Evolutionary conservation across 2,888 invertebrate species (phyloP), one percentile per base, ranked within the genome.

Genomic region (Muscina levida): DNA sequence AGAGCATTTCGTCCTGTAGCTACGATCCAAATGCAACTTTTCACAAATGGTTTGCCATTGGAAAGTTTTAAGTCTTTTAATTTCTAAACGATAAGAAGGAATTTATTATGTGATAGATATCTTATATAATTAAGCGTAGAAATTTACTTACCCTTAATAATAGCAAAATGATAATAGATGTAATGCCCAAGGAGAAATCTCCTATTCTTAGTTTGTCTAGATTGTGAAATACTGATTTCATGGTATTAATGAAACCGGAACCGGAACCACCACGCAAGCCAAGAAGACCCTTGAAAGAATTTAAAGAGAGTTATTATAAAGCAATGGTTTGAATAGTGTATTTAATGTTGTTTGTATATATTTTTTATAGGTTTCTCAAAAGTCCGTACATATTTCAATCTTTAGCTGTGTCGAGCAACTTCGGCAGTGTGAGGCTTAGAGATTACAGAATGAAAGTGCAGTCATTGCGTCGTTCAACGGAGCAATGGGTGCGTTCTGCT

Each of bases 1-100:
- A 97, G 92, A 0, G 97, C 97, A 88, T 97, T 97, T 77, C 97
- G 92, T 0, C 96, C 95, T 0, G 96, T 96, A 0, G 95, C 94
- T 13, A 95, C 88, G 2, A 96, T 88, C 96, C 97, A 97, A 19
- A 96, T 89, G 2, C 92, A 86, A 86, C 94, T 95, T 85, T 91
- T 92, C 0, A 93, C 65, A 13, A 87, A 46, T 70, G 85, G 84
- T 53, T 72, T 85, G 77, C 6, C 17, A 56, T 53, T 80, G 22
- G 81, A 77, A 11, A 48, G 24, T 51, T 72, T 74, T 56, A 81
- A 77, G 68, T 81, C 81, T 72, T 81, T 81, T 57, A 81, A 48
- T 81, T 81, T 81, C 81, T 81, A 39, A 10, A 66, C 77, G 22
- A 8, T 19, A 37, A 53, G 11, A 57, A 51, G 31, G 8, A 24